phyloP scores from a whole-genome alignment of 1,140 invertebrate species.

The Drosophila baimaii region DNA sequence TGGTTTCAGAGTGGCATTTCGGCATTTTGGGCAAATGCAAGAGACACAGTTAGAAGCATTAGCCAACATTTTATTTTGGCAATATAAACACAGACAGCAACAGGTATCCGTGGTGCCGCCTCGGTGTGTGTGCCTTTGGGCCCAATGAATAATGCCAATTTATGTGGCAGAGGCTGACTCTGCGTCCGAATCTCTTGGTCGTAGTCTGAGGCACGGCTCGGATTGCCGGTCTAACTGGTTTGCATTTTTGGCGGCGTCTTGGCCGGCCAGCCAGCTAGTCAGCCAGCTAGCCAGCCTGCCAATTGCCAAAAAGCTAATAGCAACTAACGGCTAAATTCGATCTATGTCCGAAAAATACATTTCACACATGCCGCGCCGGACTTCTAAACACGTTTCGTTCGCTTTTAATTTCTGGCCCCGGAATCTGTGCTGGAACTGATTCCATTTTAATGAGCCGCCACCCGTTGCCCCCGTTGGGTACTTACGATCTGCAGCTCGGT shows the following conservation, averaged over 20 bases:
- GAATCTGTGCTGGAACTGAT: conserved; percentile 63
- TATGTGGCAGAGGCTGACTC: conserved; percentile 55
- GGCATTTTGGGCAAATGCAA: conserved; percentile 64
- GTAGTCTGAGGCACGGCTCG: conserved; percentile 31
- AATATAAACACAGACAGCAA: conserved; percentile 39
- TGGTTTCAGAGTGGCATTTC: conserved; percentile 55
- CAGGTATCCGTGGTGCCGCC: conserved; percentile 18
- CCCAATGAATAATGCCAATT: conserved; percentile 67
- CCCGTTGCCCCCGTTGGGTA: conserved; percentile 40
- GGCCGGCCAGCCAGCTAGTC: conserved; percentile 12
- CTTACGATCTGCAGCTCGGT: conserved; percentile 95
- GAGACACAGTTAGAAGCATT: conserved; percentile 76
- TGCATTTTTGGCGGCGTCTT: conserved; percentile 48
- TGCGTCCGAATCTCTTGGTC: conserved; percentile 24
- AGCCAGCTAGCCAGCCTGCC: conserved; percentile 5
- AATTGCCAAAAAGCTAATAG: conserved; percentile 38
- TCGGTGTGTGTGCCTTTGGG: conserved; percentile 56
- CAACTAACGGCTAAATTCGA: conserved; percentile 40
- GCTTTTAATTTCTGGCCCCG: conserved; percentile 14
- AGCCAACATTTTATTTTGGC: conserved; percentile 56
- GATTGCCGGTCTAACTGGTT: conserved; percentile 77
- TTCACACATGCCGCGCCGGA: conserved; percentile 55
- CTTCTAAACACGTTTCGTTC: conserved; percentile 73
- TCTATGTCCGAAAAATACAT: conserved; percentile 63
- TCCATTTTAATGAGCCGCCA: conserved; percentile 47